Conservation (phyloP, 2,888 invertebrate species). For the Pharmacophagus antenor region DNA sequence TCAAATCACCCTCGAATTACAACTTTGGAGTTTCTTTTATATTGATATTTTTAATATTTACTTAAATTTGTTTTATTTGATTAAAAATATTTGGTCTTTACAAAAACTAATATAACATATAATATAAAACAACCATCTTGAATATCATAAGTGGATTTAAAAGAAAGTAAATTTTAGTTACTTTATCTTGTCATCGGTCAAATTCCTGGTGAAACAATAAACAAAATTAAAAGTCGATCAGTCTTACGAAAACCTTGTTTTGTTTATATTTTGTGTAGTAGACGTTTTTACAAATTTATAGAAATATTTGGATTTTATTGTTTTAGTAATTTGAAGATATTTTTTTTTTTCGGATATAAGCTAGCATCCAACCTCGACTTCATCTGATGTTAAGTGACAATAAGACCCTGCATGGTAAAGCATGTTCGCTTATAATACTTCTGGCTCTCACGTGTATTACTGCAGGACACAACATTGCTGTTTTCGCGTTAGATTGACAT, state of each 20-base stretch:
- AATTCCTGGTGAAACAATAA: constrained; percentile 16
- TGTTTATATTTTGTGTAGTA: neutral
- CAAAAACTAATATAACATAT: no score
- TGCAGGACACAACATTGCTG: no score
- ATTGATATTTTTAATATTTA: neutral
- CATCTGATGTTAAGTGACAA: no score
- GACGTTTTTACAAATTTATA: neutral
- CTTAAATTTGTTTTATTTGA: neutral
- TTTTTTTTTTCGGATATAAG: no score
- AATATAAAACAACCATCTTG: no score
- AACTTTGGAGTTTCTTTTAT: constrained; percentile 3
- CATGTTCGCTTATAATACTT: no score
- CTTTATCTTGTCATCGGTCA: constrained; percentile 15
- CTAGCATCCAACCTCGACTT: no score
- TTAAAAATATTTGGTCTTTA: neutral
- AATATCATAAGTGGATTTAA: no score
- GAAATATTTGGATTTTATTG: neutral
- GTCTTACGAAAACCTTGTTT: constrained; percentile 1
- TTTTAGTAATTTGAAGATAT: neutral
- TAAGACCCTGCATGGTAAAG: no score
- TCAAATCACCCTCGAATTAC: constrained; percentile 46
- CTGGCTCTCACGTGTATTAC: no score
- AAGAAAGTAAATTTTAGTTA: constrained; percentile 5
- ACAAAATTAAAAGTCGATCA: constrained; percentile 28
- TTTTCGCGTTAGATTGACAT: no score